Base-by-base conservation (phyloP, 1,140 invertebrate genomes). In the Neelides sp. region DNA sequence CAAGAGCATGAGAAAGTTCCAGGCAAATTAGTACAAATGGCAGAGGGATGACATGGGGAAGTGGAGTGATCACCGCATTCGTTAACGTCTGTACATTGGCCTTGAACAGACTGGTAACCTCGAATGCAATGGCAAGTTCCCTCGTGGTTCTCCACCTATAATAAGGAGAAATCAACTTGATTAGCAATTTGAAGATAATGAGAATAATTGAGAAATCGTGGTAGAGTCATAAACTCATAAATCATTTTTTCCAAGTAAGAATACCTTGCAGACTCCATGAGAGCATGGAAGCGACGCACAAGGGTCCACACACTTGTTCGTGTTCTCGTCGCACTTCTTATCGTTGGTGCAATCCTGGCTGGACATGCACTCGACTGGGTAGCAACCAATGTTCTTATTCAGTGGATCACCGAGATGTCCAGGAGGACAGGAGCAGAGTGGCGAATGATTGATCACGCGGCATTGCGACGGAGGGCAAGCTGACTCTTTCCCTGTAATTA, bases 371-470 rank as follows among this genome's bases (percentile, higher is more conserved):
- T 89, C 85, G 1, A 86, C 84, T 8, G 70, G 80, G 81, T 66
- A 85, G 54, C 68, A 69, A 24, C 66, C 66, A 44, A 64, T 45
- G 19, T 50, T 52, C 19, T 59, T 57, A 65, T 85, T 78, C 52
- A 75, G 74, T 1, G 85, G 75, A 71, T 90, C 84, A 3, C 87
- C 87, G 12, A 86, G 70, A 64, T 81, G 80, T 15, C 84, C 84
- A 48, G 77, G 71, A 37, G 82, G 80, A 65, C 87, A 91, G 35
- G 73, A 68, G 63, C 83, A 87, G 13, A 72, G 64, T 1, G 80
- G 73, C 48, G 69, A 70, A 54, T 90, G 85, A 61, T 80, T 77
- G 17, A 76, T 67, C 0, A 82, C 77, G 28, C 73, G 73, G 63
- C 85, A 89, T 17, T 78, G 50, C 0, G 85, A 82, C 62, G 83